Evolutionary conservation across 2,888 invertebrate genomes (phyloP), one percentile per base, ranked within the genome.

Genomic region (Perdita meconis): DNA sequence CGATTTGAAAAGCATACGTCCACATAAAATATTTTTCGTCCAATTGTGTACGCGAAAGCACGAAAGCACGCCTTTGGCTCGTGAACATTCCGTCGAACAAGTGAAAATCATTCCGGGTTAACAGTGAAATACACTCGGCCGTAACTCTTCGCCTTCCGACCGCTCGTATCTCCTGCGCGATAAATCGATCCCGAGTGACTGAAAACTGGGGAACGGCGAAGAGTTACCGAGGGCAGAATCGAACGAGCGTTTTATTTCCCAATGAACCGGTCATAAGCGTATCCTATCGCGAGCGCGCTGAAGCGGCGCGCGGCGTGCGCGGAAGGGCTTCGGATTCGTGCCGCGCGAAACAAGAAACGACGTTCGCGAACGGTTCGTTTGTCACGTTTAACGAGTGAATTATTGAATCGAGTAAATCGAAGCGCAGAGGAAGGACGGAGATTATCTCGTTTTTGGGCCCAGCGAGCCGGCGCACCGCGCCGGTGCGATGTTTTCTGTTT

Each of bases 341-440:
- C 2, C 6, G 3, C 3, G 53, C n/a, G 30, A 13, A 40, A 44
- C 19, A 56, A 38, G 55, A 10, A 47, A 38, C n/a, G 50, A 24
- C 13, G 26, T 26, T 26, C 55, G 36, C 30, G 53, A 69, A 44
- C 36, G 64, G 26, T 44, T 55, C 53, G 44, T 72, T 72, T 55
- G 38, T 68, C 53, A 59, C 55, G 38, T 60, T 68, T 60, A 72
- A 72, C 36, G 42, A 24, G 6, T n/a, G 60, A 60, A 72, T 68
- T 55, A 69, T 69, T 60, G 19, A 60, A 30, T 1, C 16, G 36
- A 13, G 30, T 44, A 56, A 55, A 69, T 47, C 38, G 60, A 38
- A 60, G n/a, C n/a, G n/a, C n/a, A n/a, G n/a, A 38, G 22, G 24
- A 13, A 10, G 44, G 38, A 68, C 44, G 13, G 4, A 68, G 19